Evolutionary conservation across 1,140 invertebrate species (phyloP), one percentile per base, ranked within the genome.

Genomic region (Drosophila bocqueti): DNA sequence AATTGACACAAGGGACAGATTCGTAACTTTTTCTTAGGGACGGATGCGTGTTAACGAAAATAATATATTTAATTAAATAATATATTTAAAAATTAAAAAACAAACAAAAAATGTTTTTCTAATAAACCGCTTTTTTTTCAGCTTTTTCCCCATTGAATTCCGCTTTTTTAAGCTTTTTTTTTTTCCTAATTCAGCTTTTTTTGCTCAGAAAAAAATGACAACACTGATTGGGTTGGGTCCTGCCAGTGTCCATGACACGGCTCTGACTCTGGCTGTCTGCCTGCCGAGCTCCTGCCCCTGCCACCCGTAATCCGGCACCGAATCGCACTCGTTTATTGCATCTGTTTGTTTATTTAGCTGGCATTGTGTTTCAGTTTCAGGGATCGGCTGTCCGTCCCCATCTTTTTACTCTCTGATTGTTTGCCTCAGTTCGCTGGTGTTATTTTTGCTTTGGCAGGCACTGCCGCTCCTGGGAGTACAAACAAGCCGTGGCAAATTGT

Each of bases 301-400:
- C 13, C 18, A 15, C n/a, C 52, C 34, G 46, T 57, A 82, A 77
- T 63, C 60, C 55, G 63, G 63, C 55, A 52, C 68, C 58, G 71
- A 38, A 64, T 74, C 50, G 61, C 52, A 64, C 43, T 67, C 43
- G 72, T 50, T 81, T 80, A 83, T 74, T 71, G 71, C 69, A 80
- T 73, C 77, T 73, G 80, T 76, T 46, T 89, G 81, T 89, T 90
- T 84, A 89, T 90, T 81, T 81, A 78, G 85, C 71, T 69, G 77
- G 81, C 84, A 87, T 87, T 87, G 76, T 87, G 73, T 89, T 79
- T 72, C 77, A 55, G 47, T 80, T 85, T 75, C 85, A 90, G 85
- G 85, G 78, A 64, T 72, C 65, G 72, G 57, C 79, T 67, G 26
- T 54, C 66, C 24, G 24, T 47, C 49, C 59, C 40, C 49, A 52